Conservation (phyloP, 2,797 vertebrate species). For the Acanthurus leucopareius region DNA sequence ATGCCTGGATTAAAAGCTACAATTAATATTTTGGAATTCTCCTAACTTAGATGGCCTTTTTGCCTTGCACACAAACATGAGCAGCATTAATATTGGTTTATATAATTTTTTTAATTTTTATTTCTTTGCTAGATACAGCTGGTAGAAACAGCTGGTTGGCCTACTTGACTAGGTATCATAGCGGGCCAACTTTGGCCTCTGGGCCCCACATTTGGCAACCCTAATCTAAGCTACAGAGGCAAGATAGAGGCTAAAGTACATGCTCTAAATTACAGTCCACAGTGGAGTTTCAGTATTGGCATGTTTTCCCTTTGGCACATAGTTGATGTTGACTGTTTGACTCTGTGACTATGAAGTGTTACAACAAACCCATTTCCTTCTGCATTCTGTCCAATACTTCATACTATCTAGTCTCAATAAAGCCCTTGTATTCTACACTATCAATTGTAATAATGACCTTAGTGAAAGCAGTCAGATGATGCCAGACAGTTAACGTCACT, state of each 20-base stretch:
- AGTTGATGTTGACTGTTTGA: not conserved
- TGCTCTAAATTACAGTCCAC: not conserved
- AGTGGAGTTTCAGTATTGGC: not conserved
- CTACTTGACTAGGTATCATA: no score
- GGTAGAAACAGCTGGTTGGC: no score
- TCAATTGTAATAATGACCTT: constrained; percentile 15
- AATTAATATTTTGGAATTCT: no score
- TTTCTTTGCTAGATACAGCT: no score
- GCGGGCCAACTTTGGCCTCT: no score
- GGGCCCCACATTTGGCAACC: no score
- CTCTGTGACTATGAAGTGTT: not conserved
- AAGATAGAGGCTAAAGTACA: not conserved
- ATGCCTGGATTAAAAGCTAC: no score
- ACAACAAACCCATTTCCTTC: not conserved
- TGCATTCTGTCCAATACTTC: constrained; percentile 4
- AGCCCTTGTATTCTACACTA: constrained; percentile 8
- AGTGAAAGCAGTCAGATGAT: constrained; percentile 40
- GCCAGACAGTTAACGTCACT: constrained; percentile 28
- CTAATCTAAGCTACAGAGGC: not conserved
- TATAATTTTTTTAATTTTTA: no score
- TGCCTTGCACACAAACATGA: no score
- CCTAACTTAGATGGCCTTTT: no score
- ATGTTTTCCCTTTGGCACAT: not conserved
- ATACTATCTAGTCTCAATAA: constrained; percentile 1
- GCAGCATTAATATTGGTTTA: no score